Conservation (phyloP, 2,797 vertebrate species). For the Liparis tanakae region DNA sequence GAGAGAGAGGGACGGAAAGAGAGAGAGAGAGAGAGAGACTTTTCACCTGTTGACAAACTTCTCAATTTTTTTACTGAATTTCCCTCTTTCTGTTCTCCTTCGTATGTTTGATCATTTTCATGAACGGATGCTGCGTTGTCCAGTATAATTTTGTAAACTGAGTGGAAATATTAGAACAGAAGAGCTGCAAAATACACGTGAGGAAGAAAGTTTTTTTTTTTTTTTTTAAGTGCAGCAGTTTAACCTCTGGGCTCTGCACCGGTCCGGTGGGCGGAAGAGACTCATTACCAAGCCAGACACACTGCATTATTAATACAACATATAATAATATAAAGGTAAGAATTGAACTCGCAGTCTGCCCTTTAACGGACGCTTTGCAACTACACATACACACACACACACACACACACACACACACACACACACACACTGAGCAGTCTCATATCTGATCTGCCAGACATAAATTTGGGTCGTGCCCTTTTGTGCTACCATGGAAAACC, state of each 20-base stretch:
- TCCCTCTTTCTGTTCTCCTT: background rate
- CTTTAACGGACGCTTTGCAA: conserved; percentile 13
- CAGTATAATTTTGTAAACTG: background rate
- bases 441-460: conserved; percentile 64
- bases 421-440: conserved; percentile 31
- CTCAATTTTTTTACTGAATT: background rate
- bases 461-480: conserved; percentile 71
- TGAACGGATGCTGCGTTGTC: background rate
- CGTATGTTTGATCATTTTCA: background rate
- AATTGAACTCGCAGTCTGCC: background rate
- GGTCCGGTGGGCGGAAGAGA: conserved; percentile 26
- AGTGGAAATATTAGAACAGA: background rate
- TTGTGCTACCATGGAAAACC: conserved; percentile 67
- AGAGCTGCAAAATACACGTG: background rate
- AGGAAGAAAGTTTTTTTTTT: background rate
- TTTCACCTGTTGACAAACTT: background rate
- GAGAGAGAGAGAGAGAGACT: background rate
- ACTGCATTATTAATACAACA: conserved; percentile 62
- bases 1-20: background rate
- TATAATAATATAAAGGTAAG: background rate
- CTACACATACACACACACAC: conserved; percentile 30
- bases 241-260: conserved; percentile 20
- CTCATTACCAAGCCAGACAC: conserved; percentile 38
- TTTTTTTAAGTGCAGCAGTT: background rate
- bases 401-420: conserved; percentile 14